phyloP scores from a whole-genome alignment of 2,113 vertebrate species.

The Nerophis ophidion region DNA sequence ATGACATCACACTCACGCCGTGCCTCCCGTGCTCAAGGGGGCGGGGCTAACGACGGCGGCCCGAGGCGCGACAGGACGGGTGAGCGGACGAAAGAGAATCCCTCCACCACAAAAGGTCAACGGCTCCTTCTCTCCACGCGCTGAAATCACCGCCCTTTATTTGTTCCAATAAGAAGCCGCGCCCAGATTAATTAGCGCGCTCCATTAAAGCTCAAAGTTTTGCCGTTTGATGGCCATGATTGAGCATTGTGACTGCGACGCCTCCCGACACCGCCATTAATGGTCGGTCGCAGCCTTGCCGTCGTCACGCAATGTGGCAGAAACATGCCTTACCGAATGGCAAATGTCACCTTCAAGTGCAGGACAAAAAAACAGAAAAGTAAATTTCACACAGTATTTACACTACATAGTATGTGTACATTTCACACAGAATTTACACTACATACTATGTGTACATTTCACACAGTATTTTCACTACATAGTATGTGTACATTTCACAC shows the following conservation, averaged over 20 bases:
- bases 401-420: no score
- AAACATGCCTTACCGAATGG: slow-evolving; percentile 56
- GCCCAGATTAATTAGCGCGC: slow-evolving; percentile 49
- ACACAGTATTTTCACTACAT: no score
- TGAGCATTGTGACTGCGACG: slow-evolving; percentile 46
- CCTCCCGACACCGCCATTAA: slow-evolving; percentile 48
- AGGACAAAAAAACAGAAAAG: slow-evolving; percentile 39
- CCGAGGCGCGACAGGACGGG: slow-evolving; percentile 33
- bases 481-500: no score
- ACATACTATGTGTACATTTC: no score
- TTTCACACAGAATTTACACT: no score
- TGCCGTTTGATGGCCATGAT: slow-evolving; percentile 44
- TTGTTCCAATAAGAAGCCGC: slow-evolving; percentile 25
- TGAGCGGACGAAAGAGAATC: slow-evolving; percentile 44
- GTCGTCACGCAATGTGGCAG: slow-evolving; percentile 62
- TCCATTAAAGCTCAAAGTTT: slow-evolving; percentile 52
- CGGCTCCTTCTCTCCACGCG: slow-evolving; percentile 10
- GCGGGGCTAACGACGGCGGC: slow-evolving; percentile 20
- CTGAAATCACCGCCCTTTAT: slow-evolving; percentile 30
- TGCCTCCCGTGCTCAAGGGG: slow-evolving; percentile 38
- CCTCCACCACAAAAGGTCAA: slow-evolving; percentile 47
- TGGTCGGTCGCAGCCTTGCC: slow-evolving; percentile 57
- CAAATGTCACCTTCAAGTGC: slow-evolving; percentile 65
- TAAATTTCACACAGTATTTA: no score
- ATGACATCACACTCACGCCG: slow-evolving; percentile 68